Evolutionary conservation across 2,797 vertebrate genomes (phyloP).

Genomic region (Heliangelus exortis): DNA sequence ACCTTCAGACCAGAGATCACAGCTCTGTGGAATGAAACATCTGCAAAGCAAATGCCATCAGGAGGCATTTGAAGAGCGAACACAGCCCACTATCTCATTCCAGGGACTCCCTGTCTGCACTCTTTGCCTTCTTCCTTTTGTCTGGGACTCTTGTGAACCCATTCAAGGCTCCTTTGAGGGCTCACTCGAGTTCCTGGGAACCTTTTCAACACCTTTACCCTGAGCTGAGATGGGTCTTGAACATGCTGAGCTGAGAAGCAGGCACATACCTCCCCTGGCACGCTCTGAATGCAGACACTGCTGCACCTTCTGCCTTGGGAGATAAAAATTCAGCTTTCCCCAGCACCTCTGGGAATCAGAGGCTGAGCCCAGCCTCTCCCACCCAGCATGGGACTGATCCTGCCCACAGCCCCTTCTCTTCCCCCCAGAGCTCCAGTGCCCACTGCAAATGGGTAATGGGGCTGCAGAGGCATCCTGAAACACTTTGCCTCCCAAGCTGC

Average conservation of each 20-base stretch:
- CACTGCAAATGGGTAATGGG: not conserved
- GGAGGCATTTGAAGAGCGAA: not conserved
- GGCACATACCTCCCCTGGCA: rapidly evolving
- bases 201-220: not conserved
- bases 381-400: not conserved
- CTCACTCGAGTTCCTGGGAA: not conserved
- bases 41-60: not conserved
- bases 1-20: not conserved
- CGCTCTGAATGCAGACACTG: not conserved
- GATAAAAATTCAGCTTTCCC: not conserved
- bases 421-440: not conserved
- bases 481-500: not conserved
- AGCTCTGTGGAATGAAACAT: rapidly evolving
- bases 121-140: not conserved
- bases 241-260: not conserved
- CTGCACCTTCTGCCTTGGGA: not conserved
- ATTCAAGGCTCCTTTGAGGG: not conserved
- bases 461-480: not conserved
- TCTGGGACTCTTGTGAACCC: not conserved
- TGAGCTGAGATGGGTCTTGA: not conserved
- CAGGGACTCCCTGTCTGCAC: not conserved
- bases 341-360: rapidly evolving
- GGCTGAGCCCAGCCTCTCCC: not conserved
- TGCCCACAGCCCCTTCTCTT: rapidly evolving
- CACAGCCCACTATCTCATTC: rapidly evolving